Conservation (phyloP, 2,797 vertebrate genomes). For the Gorsachius magnificus region DNA sequence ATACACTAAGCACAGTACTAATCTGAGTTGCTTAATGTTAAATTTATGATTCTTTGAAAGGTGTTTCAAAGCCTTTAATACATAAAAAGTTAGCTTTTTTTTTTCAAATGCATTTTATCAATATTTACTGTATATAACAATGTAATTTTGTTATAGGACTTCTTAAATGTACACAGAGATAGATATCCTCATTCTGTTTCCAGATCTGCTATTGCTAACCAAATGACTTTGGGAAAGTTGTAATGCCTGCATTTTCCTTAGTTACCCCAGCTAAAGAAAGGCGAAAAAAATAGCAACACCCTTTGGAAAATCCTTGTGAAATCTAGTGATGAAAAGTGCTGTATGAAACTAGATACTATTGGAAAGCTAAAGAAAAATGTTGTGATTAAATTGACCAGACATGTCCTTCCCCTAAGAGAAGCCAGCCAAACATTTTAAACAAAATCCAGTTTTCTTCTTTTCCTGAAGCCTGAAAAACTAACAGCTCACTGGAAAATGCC, state of each 20-base stretch:
- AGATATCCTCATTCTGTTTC: not conserved
- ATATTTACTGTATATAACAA: not conserved
- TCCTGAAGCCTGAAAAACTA: not conserved
- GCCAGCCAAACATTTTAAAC: not conserved
- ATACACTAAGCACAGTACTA: not conserved
- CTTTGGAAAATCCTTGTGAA: not conserved
- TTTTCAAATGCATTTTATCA: not conserved
- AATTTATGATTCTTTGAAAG: not conserved
- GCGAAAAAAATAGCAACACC: not conserved
- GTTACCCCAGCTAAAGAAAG: not conserved
- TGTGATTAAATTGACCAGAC: not conserved
- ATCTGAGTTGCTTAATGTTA: not conserved
- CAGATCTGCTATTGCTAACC: not conserved
- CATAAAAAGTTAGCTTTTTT: not conserved
- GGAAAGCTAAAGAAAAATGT: not conserved
- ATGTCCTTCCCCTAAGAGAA: not conserved
- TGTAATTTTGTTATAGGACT: not conserved
- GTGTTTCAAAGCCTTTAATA: not conserved
- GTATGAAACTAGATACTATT: not conserved
- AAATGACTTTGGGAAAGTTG: not conserved
- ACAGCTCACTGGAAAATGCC: not conserved
- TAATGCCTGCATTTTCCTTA: not conserved
- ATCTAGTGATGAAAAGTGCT: not conserved
- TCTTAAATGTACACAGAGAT: not conserved
- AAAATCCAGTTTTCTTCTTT: not conserved